Evolutionary conservation across 2,113 vertebrate genomes (phyloP).

Genomic region (Crotalus tigris): DNA sequence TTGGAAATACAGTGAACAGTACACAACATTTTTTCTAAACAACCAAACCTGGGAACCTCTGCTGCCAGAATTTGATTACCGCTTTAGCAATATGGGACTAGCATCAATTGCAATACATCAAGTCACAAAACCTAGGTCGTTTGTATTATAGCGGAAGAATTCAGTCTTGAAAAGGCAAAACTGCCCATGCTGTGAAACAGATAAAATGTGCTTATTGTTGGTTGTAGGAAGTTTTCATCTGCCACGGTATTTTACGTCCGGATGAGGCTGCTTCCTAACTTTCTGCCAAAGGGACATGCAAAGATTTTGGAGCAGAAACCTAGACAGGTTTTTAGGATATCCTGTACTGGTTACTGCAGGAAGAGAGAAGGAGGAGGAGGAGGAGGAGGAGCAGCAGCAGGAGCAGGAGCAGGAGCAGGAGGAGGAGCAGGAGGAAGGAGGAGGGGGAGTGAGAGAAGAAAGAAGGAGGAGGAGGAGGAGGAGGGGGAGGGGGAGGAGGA

Average conservation of each 20-base stretch:
- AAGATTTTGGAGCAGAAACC: background rate
- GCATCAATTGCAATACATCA: background rate
- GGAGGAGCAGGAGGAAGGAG: no score
- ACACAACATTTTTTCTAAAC: background rate
- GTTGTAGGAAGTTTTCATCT: background rate
- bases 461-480: no score
- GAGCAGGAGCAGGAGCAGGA: no score
- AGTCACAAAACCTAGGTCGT: background rate
- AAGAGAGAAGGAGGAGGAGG: no score
- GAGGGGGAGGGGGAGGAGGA: no score
- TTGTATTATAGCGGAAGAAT: background rate
- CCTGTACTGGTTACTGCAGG: background rate
- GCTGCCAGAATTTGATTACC: background rate
- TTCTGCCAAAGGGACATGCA: background rate
- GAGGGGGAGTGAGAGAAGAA: rapidly evolving
- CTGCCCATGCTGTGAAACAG: background rate
- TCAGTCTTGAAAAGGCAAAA: background rate
- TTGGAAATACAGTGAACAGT: background rate
- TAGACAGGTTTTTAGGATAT: background rate
- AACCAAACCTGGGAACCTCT: background rate
- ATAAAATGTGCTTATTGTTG: background rate
- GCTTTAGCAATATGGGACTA: background rate
- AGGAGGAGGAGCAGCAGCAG: no score
- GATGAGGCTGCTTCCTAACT: background rate
- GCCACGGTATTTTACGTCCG: background rate